Evolutionary conservation across 2,888 invertebrate species (phyloP), one percentile per base, ranked within the genome.

Genomic region (Chrysolina haemoptera): DNA sequence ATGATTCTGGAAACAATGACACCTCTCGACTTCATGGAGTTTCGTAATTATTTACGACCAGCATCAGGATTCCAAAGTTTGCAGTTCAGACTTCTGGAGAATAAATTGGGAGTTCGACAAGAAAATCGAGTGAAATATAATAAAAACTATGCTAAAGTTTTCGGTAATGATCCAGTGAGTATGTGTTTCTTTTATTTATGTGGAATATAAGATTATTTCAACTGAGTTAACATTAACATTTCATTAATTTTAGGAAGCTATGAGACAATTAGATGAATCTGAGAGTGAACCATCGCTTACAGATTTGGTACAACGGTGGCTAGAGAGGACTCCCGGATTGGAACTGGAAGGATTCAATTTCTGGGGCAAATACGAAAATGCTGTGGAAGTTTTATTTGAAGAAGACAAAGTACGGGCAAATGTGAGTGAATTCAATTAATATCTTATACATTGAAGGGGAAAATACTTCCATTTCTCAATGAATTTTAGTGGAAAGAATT

Each of bases 1-100:
- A 94, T 95, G 89, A 98, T 99, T 80, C 89, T 99, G 80, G 99
- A 99, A 89, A 99, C 99, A 0, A 99, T 99, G 99, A 98, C 98
- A 0, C 98, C 99, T 0, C 88, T 98, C 74, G 99, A 99, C 88
- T 99, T 99, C 85, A 96, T 99, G 94, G 98, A 98, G 84, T 99
- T 99, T 88, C 92, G 99, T 64, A 92, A 95, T 79, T 96, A 96
- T 85, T 89, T 99, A 48, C 94, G 96, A 12, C 96, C 99, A 0
- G 98, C 99, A 0, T 99, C 99, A 0, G 99, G 99, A 0, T 99
- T 99, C 87, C 99, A 99, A 87, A 98, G 98, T 84, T 88, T 98
- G 48, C 97, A 99, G 88, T 99, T 99, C 88, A 93, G 99, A 16
- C 89, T 99, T 20, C 89, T 99, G 71, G 99, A 99, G 89, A 99